Evolutionary conservation across 2,113 vertebrate species (phyloP).

Genomic region (Salvelinus alpinus): DNA sequence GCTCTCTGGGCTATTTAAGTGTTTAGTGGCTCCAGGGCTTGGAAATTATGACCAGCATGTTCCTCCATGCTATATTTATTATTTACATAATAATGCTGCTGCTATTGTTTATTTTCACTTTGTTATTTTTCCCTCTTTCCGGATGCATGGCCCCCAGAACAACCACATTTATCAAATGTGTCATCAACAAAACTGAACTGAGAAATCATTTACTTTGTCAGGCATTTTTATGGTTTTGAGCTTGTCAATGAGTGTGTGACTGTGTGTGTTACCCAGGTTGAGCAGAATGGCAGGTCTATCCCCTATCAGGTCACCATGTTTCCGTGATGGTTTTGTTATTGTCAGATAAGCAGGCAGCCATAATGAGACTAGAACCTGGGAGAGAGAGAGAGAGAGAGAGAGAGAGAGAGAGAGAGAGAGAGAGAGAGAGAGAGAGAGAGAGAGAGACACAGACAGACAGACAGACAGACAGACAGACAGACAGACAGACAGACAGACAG

Average conservation of each 20-base stretch:
- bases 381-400: slow-evolving; percentile 40
- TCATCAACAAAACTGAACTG: background rate
- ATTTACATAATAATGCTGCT: slow-evolving; percentile 66
- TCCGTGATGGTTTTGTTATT: slow-evolving; percentile 42
- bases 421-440: too few species aligned
- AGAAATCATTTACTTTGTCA: background rate
- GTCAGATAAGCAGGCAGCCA: slow-evolving; percentile 39
- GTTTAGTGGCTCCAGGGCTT: slow-evolving; percentile 61
- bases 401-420: slow-evolving; percentile 29
- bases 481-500: too few species aligned
- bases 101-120: slow-evolving; percentile 67
- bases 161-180: background rate
- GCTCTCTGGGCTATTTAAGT: slow-evolving; percentile 62
- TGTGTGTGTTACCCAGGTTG: background rate
- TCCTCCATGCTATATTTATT: slow-evolving; percentile 64
- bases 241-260: background rate
- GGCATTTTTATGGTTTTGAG: background rate
- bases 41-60: slow-evolving; percentile 47
- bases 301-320: slow-evolving; percentile 27
- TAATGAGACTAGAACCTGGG: slow-evolving; percentile 36
- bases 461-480: too few species aligned
- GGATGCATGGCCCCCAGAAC: background rate
- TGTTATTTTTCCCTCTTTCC: slow-evolving; percentile 54
- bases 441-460: too few species aligned
- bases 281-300: slow-evolving; percentile 17